Evolutionary conservation across 2,797 vertebrate species (phyloP), one percentile per base, ranked within the genome.

Genomic region (Sebastes minor): DNA sequence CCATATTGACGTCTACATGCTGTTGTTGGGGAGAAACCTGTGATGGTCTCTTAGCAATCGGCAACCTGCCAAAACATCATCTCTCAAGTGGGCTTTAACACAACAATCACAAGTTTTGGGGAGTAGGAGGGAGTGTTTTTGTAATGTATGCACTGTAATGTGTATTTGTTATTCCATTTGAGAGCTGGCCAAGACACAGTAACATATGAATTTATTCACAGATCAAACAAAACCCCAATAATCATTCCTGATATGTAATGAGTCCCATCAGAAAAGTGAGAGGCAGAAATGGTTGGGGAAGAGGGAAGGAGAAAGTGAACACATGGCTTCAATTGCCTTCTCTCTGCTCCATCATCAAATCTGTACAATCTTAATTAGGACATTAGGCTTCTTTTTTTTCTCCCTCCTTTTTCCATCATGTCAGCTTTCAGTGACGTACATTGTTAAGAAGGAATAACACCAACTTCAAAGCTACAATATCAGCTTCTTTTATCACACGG

Each of bases 341-440:
- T 89, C 81, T 86, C 84, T 88, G 85, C 90, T 91, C 79, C 90
- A 89, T 91, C 91, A 91, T 91, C 90, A 92, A 91, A 93, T 94
- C 91, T 91, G 76, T 81, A 65, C 84, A 62, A 93, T 94, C 94
- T 94, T 93, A 92, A 94, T 95, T 90, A 88, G 90, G 88, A 88
- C 87, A 94, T 93, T 92, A 91, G 80, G 87, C 77, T 81, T 88
- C 74, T 90, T 86, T 89, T 89, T 84, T 46, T 35, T 53, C 64
- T 42, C 55, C 83, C 80, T 76, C 69, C 25, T 81, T 92, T 91
- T 93, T 94, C 90, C 91, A 93, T 92, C 85, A 80, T 91, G 90
- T 92, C 91, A 94, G 90, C 89, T 87, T 71, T 86, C 80, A 65
- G 85, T 94, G 90, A 91, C 89, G 86, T 88, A 61, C 76, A 55